These are phyloP conservation scores for Pachyuromys duprasi DNA, from an alignment of 2,797 vertebrate genomes.

Conservation along the genomic window DNA sequence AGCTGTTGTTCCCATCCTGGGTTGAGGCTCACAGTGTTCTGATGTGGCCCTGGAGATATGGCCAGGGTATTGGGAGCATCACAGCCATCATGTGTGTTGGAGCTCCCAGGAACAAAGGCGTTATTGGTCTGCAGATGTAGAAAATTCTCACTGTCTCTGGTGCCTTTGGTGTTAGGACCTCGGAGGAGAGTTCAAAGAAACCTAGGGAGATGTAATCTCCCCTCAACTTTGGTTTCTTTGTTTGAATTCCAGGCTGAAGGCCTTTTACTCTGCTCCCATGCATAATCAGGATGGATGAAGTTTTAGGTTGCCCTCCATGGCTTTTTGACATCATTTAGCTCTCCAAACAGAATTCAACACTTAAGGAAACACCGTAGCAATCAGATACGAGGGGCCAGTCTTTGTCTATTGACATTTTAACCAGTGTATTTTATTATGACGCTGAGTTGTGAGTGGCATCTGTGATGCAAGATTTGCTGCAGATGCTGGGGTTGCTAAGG, in stretches of 20 bases:
- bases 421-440: neutral
- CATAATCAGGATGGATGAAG: neutral
- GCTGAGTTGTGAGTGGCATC: neutral
- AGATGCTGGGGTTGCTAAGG: neutral
- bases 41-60: neutral
- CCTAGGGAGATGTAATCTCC: constrained; percentile 12
- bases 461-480: neutral
- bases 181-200: neutral
- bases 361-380: constrained; percentile 2
- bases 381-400: neutral
- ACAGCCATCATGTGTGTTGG: neutral
- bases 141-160: neutral
- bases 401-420: neutral
- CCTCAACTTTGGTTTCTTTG: neutral
- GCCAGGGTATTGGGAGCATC: fast-evolving
- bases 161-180: constrained; percentile 16
- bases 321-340: constrained; percentile 15
- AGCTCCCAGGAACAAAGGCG: neutral
- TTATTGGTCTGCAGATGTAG: neutral
- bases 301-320: neutral
- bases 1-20: neutral
- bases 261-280: neutral
- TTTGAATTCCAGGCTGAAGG: neutral
- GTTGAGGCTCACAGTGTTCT: neutral
- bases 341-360: neutral